Evolutionary conservation across 2,113 vertebrate genomes (phyloP).

Genomic region (Centropus bengalensis): DNA sequence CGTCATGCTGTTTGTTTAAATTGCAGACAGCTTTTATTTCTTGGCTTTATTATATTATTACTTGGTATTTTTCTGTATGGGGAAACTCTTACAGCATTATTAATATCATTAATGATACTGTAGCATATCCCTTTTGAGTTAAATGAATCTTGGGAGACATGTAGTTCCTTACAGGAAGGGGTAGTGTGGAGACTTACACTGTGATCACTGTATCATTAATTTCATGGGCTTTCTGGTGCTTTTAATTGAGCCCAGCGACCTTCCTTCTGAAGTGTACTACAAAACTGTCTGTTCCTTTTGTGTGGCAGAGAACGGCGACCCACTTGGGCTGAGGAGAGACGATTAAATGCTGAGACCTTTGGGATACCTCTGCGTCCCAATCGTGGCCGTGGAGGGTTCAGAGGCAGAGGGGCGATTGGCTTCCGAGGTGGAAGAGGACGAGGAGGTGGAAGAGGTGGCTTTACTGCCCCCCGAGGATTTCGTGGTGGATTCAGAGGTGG

Average conservation of each 20-base stretch:
- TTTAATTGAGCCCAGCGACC: background rate
- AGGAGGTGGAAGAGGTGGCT: constrained; percentile 81
- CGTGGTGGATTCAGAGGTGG: constrained; percentile 89
- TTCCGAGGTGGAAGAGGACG: constrained; percentile 89
- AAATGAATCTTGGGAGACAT: background rate
- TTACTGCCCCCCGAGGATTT: constrained; percentile 85
- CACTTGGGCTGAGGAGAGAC: constrained; percentile 96
- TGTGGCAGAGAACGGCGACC: constrained; percentile 88
- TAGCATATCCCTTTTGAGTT: background rate
- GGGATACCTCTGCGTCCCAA: constrained; percentile 91
- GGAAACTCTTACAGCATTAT: background rate
- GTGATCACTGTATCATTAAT: background rate
- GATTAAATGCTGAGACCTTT: constrained; percentile 95
- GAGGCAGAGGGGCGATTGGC: constrained; percentile 87
- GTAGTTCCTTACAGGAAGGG: background rate
- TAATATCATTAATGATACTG: background rate
- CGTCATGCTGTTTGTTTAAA: background rate
- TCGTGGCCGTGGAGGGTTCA: constrained; percentile 88
- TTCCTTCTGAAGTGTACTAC: background rate
- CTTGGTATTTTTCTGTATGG: background rate
- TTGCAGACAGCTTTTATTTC: background rate
- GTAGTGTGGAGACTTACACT: background rate
- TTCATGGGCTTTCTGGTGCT: background rate
- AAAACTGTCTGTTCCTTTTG: background rate
- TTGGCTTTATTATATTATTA: background rate